Base-by-base conservation (phyloP, 2,888 invertebrate genomes). In the Unio delphinus region DNA sequence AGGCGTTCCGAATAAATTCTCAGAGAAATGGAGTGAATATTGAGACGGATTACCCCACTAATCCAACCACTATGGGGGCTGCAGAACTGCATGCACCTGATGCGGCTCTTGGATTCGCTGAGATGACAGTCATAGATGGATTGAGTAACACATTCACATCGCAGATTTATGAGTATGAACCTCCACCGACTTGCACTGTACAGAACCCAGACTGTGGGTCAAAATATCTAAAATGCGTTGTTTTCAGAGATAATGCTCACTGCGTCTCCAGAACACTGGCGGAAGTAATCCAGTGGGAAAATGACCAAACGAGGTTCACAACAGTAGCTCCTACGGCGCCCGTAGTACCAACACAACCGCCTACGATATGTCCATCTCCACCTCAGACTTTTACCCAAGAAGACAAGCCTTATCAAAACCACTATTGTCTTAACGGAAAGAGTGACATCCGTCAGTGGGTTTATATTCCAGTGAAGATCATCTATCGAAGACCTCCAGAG, bases 401-500 rank as follows among this genome's bases (percentile, higher is more conserved):
- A 8, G 69, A 70, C 6, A 78, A 69, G 63, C 80, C 81, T 0
- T 71, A 77, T 20, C 86, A 86, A 70, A 86, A 86, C 64, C 79
- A 73, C 17, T 86, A 80, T 71, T 85, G 85, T 70, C 72, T 82
- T 30, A 79, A 85, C 66, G 82, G 83, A 8, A 73, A 74, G 45
- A 83, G 84, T 67, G 84, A 85, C 62, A 79, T 72, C 0, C 72
- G 72, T 28, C 75, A 83, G 62, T 86, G 86, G 86, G 83, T 81
- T 7, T 84, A 80, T 66, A 67, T 86, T 15, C 84, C 86, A 1
- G 78, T 85, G 1, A 80, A 83, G 68, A 73, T 86, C 45, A 81
- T 84, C 60, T 74, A 80, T 45, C 77, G 76, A 62, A 63, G 86
- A 57, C 82, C 86, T 0, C 82, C 83, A 17, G 84, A 85, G 61